Evolutionary conservation across 2,113 vertebrate species (phyloP).

Genomic region (Neotoma lepida): DNA sequence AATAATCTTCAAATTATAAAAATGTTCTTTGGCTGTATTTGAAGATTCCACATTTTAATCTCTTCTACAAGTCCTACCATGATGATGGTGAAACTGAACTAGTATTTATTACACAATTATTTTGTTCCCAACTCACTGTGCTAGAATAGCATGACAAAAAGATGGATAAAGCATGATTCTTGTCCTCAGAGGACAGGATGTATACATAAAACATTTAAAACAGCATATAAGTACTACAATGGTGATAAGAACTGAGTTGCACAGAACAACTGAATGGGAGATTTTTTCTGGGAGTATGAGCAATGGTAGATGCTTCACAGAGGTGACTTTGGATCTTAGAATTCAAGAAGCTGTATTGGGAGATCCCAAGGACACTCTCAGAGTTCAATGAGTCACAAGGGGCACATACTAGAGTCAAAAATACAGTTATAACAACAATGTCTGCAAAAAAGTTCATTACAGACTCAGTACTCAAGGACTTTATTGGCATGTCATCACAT

Average conservation of each 20-base stretch:
- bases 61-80: background rate
- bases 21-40: background rate
- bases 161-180: background rate
- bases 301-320: background rate
- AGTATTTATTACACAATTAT: slow-evolving; percentile 23
- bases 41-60: background rate
- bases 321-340: background rate
- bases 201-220: background rate
- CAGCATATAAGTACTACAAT: background rate
- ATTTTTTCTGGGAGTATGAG: background rate
- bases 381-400: background rate
- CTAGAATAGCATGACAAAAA: background rate
- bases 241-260: background rate
- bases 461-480: background rate
- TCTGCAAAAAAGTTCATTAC: background rate
- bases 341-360: background rate
- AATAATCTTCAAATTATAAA: background rate
- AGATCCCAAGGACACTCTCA: background rate
- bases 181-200: background rate
- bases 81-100: background rate
- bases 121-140: background rate
- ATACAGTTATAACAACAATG: background rate
- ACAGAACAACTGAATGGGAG: background rate
- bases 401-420: background rate
- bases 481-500: background rate